phyloP scores from a whole-genome alignment of 2,797 vertebrate genomes.

The Pampus argenteus region DNA sequence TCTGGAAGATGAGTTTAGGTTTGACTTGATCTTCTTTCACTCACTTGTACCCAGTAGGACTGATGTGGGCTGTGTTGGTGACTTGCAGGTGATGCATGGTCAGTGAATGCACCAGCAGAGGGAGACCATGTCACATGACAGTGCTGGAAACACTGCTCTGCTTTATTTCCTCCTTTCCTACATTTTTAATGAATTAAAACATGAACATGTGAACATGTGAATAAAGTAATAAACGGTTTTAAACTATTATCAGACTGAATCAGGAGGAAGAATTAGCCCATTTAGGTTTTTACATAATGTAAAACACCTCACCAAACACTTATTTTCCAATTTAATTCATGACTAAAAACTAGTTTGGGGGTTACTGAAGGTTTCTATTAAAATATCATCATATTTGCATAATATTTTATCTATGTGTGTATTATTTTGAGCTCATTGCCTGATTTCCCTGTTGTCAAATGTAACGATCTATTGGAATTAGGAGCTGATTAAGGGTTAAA shows the following conservation, averaged over 20 bases:
- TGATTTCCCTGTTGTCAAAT: neutral
- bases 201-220: neutral
- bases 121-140: constrained; percentile 73
- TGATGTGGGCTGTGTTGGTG: neutral
- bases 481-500: constrained; percentile 72
- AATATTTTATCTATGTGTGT: neutral
- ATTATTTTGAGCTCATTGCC: neutral
- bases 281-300: neutral
- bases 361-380: neutral
- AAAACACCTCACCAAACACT: neutral
- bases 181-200: neutral
- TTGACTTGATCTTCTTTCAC: neutral
- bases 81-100: constrained; percentile 27
- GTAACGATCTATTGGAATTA: neutral
- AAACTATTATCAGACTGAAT: neutral
- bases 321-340: neutral
- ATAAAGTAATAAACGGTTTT: accelerated
- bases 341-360: neutral
- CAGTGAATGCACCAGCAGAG: constrained; percentile 77
- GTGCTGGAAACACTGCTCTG: neutral
- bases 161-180: neutral
- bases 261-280: neutral
- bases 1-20: neutral
- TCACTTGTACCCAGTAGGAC: neutral
- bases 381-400: neutral